Base-by-base conservation (phyloP, 1,140 invertebrate species). In the Anastrepha obliqua region DNA sequence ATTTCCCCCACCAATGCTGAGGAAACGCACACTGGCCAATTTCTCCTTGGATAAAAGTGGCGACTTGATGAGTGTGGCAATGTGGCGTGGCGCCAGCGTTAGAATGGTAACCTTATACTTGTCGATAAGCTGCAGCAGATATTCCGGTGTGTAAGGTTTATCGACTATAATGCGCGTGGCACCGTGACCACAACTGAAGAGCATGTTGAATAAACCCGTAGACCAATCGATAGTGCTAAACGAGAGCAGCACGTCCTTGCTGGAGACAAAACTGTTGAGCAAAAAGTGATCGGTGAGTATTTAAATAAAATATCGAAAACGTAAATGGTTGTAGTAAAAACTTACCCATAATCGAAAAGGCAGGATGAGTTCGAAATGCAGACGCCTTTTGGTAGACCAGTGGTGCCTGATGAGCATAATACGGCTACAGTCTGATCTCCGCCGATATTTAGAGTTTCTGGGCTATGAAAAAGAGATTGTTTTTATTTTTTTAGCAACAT, bases 311-410 rank as follows among this genome's bases (percentile, higher is more conserved):
- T 42, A 17, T 64, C 29, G 9, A 42, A 13, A 11, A 47, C 8
- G 7, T 51, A 11, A 0, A 62, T 13, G 8, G 20, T 4, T 58
- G 58, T n/a, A 15, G 20, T 55, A 8, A 64, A 87, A 70, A 29
- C 29, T 87, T 89, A 93, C 91, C 91, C 92, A 86, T 91, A 92
- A 86, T 92, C 92, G 67, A 92, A 91, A 0, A 92, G 90, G 7
- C 91, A 93, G 60, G 91, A 89, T 0, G 90, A 89, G 89, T 97
- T 96, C 2, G 96, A 96, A 3, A 97, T 93, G 91, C 95, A 95
- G 0, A 97, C 97, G 20, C 96, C 96, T 93, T 97, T 97, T 0
- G 97, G 96, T 17, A 95, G 90, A 64, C 97, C 96, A 44, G 96
- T 97, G 2, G 97, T 97, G 15, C 97, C 97, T 87, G 96, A 97